Evolutionary conservation across 1,140 invertebrate species (phyloP), one percentile per base, ranked within the genome.

Genomic region (Vollenhovia emeryi): DNA sequence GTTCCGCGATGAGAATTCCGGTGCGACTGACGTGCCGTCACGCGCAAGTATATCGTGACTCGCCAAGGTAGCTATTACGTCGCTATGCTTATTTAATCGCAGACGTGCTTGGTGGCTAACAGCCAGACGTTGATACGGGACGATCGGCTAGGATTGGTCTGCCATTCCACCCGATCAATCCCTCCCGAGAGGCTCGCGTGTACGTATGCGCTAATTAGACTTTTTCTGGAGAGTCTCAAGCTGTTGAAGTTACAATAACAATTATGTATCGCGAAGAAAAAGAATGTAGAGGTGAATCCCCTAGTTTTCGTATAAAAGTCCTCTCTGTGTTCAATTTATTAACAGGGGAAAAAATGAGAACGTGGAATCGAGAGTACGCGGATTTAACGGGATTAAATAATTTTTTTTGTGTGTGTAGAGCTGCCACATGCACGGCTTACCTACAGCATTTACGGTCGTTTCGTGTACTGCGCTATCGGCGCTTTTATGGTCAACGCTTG

Each of bases 361-460:
- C 57, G 24, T 15, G 33, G 36, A 73, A 74, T 60, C n/a, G 52
- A 24, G 69, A 36, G 15, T 74, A 84, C 57, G 52, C n/a, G 33
- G 33, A 24, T 84, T 87, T 87, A 87, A 87, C 86, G 86, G 86
- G 71, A 87, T 84, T 30, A 48, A 18, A 68, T 66, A 45, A 79
- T 68, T 79, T 50, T 62, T 33, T 66, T 43, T n/a, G n/a, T n/a
- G n/a, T n/a, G n/a, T 79, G 13, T 36, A 50, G 13, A 66, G 21
- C 21, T 68, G 4, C 60, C 43, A 33, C 40, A 79, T 50, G 11
- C n/a, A 78, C 27, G 48, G 15, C 18, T 30, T 59, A 45, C 18
- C 18, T 76, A 40, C 9, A 52, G 5, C 30, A 33, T 43, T 82
- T 71, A 82, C 36, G 66, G 36, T 68, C 33, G 76, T 55, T 68